Base-by-base conservation (phyloP, 2,113 vertebrate species). In the Menidia beryllina region DNA sequence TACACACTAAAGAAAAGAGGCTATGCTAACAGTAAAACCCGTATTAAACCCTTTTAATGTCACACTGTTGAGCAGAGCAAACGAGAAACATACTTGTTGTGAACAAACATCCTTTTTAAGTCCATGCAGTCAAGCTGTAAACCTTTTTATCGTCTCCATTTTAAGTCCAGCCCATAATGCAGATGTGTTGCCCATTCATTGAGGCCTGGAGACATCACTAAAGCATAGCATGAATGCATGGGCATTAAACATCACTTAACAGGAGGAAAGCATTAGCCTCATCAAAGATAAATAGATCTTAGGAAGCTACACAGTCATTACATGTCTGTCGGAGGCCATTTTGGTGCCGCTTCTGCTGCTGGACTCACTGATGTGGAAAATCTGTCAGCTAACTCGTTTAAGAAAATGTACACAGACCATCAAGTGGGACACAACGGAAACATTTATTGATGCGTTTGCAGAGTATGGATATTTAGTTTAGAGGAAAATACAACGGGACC, bases 371-470 rank as follows among this genome's bases (percentile, higher is more conserved):
- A 79, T 63, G 50, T 72, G 77, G 65, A 80, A 75, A 90, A 72
- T 56, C 21, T 57, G 59, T 58, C 49, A 3, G 27, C 70, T 71
- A 70, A 81, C 67, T 66, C 61, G 7, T 75, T 82, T 69, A 77
- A 77, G 65, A 58, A 72, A 85, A 84, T 69, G 58, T 50, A 77
- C 62, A 78, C 56, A 83, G 39, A 75, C 56, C 65, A 48, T 60
- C 24, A 67, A 79, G 57, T 71, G 70, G 50, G 64, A 69, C 79
- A 77, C 53, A 66, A 75, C 63, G 55, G 78, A 91, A 77, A 80
- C 66, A 56, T 90, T 91, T 91, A 89, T 90, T 91, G 82, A 89
- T 75, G 61, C 59, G 51, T 78, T 70, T 77, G 76, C 77, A 75
- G 69, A 54, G 48, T 77, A 56, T 60, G 43, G 50, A 66, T 34